phyloP scores from a whole-genome alignment of 2,888 invertebrate species.

The Pachycephus smyrnensis region DNA sequence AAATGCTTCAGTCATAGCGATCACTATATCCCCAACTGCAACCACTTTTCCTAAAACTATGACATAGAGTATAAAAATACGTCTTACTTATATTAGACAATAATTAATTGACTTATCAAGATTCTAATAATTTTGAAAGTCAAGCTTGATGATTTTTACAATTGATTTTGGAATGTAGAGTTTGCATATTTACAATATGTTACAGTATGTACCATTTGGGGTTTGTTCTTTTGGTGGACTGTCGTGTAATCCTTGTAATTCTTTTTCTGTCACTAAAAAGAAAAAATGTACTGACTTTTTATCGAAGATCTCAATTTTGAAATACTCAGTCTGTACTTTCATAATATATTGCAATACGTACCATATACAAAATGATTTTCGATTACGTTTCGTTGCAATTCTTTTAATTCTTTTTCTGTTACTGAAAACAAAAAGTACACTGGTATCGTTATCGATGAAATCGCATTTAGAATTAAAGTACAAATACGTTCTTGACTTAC shows the following conservation, averaged over 20 bases:
- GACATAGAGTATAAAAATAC: not conserved
- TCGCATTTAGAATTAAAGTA: not conserved
- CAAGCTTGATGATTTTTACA: not conserved
- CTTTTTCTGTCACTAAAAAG: not conserved
- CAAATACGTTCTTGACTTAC: conserved; percentile 46
- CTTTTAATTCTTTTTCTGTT: not conserved
- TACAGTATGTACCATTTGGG: not conserved
- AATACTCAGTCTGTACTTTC: no score
- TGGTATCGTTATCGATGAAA: not conserved
- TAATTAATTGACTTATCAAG: not conserved
- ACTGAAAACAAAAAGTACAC: not conserved
- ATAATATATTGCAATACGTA: not conserved
- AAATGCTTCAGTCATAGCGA: not conserved
- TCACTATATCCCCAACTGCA: not conserved
- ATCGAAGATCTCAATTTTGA: no score
- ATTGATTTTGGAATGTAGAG: not conserved
- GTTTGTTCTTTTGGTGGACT: not conserved
- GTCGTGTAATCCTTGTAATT: not conserved
- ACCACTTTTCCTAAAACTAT: not conserved
- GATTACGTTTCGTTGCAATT: not conserved
- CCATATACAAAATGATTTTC: not conserved
- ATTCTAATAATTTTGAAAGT: not conserved
- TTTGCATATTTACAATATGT: not conserved
- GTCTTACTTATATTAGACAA: not conserved
- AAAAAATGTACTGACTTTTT: not conserved